Evolutionary conservation across 1,140 invertebrate species (phyloP).

Genomic region (Papilio glaucus): DNA sequence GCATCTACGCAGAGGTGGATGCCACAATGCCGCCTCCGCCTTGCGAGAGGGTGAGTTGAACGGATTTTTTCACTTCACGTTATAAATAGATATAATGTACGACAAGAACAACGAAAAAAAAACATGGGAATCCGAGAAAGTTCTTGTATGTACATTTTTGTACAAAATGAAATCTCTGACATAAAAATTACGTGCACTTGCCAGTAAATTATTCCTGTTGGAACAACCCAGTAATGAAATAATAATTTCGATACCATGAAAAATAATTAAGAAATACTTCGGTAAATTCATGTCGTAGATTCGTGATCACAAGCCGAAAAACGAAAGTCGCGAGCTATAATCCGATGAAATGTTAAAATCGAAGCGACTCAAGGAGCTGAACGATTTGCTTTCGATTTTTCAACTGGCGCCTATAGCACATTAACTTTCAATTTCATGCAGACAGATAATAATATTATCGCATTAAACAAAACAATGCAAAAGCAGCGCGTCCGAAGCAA

Average conservation of each 20-base stretch:
- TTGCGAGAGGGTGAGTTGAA: constrained; percentile 70
- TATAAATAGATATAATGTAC: constrained; percentile 37
- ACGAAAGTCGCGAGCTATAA: constrained; percentile 47
- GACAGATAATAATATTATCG: constrained; percentile 65
- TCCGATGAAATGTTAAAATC: constrained; percentile 49
- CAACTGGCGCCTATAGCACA: constrained; percentile 54
- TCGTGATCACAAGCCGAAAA: constrained; percentile 37
- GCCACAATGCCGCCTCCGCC: constrained; percentile 58
- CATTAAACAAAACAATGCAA: constrained; percentile 76
- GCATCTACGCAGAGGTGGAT: constrained; percentile 82
- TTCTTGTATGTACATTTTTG: background rate
- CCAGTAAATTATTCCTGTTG: background rate
- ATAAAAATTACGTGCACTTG: background rate
- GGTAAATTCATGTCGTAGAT: background rate
- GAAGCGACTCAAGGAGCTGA: constrained; percentile 42
- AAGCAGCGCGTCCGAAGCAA: constrained; percentile 66
- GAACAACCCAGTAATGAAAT: background rate
- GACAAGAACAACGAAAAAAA: background rate
- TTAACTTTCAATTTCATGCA: constrained; percentile 72
- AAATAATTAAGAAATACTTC: background rate
- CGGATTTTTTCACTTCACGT: background rate
- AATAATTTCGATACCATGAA: background rate
- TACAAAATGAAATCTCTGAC: constrained; percentile 10
- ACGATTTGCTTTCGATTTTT: constrained; percentile 66
- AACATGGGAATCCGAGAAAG: background rate